A percentile compares a stretch with the other conserved stretches of the same genome.
phyloP scores from a whole-genome alignment of 2,113 vertebrate species.

The Paradoxurus hermaphroditus region DNA sequence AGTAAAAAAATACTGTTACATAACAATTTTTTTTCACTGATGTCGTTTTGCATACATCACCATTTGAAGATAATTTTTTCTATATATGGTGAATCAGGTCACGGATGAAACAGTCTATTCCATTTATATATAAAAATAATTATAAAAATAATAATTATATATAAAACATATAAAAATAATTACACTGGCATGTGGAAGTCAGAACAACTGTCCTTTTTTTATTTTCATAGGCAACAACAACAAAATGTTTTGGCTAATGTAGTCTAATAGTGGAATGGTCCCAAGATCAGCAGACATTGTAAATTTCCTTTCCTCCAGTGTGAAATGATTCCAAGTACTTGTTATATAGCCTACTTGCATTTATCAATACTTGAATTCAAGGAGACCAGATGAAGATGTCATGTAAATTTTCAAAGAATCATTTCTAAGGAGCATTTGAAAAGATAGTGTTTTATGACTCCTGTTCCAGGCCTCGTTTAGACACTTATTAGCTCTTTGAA shows the following conservation, averaged over 20 bases:
- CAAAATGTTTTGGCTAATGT: neutral
- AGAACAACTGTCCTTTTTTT: neutral
- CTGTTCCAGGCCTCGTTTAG: neutral
- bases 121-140: neutral
- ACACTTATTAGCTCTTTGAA: neutral
- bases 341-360: neutral
- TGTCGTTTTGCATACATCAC: neutral
- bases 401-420: neutral
- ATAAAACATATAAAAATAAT: neutral
- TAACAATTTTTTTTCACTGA: neutral
- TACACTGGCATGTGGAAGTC: neutral
- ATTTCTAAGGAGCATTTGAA: neutral
- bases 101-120: neutral
- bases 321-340: neutral
- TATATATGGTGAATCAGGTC: neutral
- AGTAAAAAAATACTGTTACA: neutral
- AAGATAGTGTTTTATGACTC: neutral
- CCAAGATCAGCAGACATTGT: neutral
- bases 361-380: neutral
- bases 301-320: neutral
- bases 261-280: neutral
- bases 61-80: neutral
- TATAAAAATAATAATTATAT: too few relatives aligned
- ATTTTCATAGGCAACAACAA: neutral
- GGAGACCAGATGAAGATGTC: neutral